Evolutionary conservation across 1,140 invertebrate genomes (phyloP), one percentile per base, ranked within the genome.

Genomic region (Drosophila pseudoobscura): DNA sequence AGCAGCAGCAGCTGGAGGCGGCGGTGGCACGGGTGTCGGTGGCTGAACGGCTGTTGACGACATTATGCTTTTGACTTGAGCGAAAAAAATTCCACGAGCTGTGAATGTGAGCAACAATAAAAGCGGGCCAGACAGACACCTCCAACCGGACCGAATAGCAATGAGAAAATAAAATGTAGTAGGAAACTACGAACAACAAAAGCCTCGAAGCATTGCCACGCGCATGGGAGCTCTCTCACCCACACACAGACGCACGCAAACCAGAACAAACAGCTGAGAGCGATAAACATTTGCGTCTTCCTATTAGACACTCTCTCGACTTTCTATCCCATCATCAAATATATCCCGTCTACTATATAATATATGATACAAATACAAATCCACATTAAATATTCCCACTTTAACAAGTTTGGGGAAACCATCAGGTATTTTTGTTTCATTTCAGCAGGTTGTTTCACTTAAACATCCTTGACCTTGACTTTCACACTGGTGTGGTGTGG

Each of bases 41-140:
- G 82, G 82, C 15, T 82, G 82, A 64, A 87, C 82, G 43, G 88
- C 66, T 46, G 88, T 65, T 17, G 89, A 79, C 29, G 89, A 89
- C 89, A 91, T 91, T 66, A 49, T 59, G 44, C 66, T 66, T 41
- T 47, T 1, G 35, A 39, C 35, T 78, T 78, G 64, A 68, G 78
- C 74, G 64, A 73, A 80, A 72, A 75, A 59, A 65, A 71, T 44
- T 69, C 44, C 41, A 65, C 61, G 44, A 35, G 50, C 60, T 31
- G 41, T 54, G 78, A 60, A 5, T 39, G 35, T 39, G 35, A 39
- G 11, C 35, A 39, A 39, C 54, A 60, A 73, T 54, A 51, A 41
- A 55, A 50, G 41, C 62, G 58, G 57, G 41, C 44, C 47, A 13
- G 26, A 11, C 15, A 43, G 61, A 76, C 78, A 69, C 63, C 60